Evolutionary conservation across 2,113 vertebrate species (phyloP).

Genomic region (Mesembrinibis cayennensis): DNA sequence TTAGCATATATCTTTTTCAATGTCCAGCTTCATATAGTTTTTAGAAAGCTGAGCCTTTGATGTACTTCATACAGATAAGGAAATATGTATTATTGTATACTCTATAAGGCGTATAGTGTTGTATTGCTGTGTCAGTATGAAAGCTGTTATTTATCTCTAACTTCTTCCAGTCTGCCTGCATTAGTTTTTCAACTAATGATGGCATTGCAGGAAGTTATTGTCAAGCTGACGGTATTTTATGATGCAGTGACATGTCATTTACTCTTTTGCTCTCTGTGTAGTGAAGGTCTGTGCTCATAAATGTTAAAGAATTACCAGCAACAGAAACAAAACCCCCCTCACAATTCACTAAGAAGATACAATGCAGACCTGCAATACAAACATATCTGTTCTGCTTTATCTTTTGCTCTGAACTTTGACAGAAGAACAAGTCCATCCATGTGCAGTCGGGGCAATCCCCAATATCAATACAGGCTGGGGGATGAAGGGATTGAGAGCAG

Average conservation of each 20-base stretch:
- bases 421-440: neutral
- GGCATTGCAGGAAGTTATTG: slow-evolving; percentile 35
- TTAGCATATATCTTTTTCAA: slow-evolving; percentile 34
- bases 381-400: neutral
- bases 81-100: slow-evolving; percentile 27
- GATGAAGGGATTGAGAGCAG: too few species aligned
- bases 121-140: neutral
- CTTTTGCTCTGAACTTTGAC: neutral
- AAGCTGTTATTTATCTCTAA: slow-evolving; percentile 55
- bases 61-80: slow-evolving; percentile 44
- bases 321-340: neutral
- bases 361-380: neutral
- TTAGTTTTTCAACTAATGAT: slow-evolving; percentile 32
- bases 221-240: slow-evolving; percentile 43
- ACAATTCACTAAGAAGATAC: neutral
- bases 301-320: slow-evolving; percentile 17
- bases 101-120: neutral
- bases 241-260: neutral
- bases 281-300: slow-evolving; percentile 15
- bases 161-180: slow-evolving; percentile 28
- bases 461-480: too few species aligned
- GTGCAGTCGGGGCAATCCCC: too few species aligned
- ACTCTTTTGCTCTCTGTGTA: neutral
- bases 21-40: neutral
- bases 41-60: slow-evolving; percentile 55